phyloP scores from a whole-genome alignment of 2,888 invertebrate species.

The Lepeophtheirus nordmannii region DNA sequence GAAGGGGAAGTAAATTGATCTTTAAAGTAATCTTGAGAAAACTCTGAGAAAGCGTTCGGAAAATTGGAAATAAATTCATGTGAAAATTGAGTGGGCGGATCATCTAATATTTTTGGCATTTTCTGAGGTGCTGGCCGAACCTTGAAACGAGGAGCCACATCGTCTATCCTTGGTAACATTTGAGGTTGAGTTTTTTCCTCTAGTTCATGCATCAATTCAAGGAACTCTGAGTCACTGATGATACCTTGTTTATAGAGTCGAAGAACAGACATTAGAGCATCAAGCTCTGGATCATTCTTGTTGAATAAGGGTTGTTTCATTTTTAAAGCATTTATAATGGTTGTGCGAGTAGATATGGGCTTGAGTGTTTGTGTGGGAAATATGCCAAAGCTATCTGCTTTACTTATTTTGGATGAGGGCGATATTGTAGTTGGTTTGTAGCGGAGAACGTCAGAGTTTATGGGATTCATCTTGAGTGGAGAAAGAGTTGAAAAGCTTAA shows the following conservation, averaged over 20 bases:
- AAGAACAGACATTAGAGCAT: background rate
- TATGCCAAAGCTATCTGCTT: background rate
- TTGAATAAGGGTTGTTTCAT: background rate
- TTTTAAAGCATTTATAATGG: background rate
- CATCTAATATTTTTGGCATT: too few species aligned
- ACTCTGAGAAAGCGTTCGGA: background rate
- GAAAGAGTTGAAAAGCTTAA: background rate
- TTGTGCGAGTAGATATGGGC: background rate
- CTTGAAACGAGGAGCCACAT: background rate
- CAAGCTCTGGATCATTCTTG: background rate
- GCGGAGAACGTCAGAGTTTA: background rate
- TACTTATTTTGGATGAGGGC: background rate
- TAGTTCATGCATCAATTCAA: background rate
- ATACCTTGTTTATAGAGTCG: background rate
- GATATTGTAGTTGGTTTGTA: background rate
- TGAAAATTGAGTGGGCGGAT: background rate
- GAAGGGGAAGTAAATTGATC: background rate
- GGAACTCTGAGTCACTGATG: conserved; percentile 1
- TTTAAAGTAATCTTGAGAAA: background rate
- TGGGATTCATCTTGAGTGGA: background rate
- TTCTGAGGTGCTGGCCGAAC: too few species aligned
- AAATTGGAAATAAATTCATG: background rate
- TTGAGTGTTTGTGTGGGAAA: background rate
- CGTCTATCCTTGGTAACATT: background rate
- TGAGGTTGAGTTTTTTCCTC: background rate